Base-by-base conservation (phyloP, 2,113 vertebrate genomes). In the Reinhardtius hippoglossoides region DNA sequence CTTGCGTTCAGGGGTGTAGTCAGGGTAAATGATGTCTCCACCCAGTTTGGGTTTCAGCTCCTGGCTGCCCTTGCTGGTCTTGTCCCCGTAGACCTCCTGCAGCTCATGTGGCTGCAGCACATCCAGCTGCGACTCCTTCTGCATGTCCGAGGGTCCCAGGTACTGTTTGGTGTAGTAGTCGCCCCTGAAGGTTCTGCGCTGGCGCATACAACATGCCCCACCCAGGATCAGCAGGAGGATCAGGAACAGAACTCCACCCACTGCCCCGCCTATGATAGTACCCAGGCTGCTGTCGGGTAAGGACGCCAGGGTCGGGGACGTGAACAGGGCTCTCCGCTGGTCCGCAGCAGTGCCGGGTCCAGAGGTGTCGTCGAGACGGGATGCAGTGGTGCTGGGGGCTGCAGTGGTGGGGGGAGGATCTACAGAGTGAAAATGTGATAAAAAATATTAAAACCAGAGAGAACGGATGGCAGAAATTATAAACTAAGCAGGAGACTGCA, bases 111-210 rank as follows among this genome's bases (percentile, higher is more conserved):
- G 97, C 89, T 98, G 96, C 84, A 98, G 95, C 78, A 97, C 97
- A 88, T 98, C 97, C 90, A 98, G 95, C 78, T 98, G 98, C 31
- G 97, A 96, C 88, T 99, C 97, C 93, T 98, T 99, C 67, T 99
- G 97, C 96, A 98, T 98, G 94, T 99, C 97, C 18, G 97, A 96
- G 0, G 97, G 97, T 73, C 97, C 96, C 93, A 97, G 94, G 95
- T 99, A 99, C 94, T 97, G 98, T 89, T 99, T 99, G 90, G 98
- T 98, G 94, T 98, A 99, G 93, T 99, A 99, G 94, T 99, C 97
- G 27, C 98, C 98, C 44, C 97, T 94, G 91, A 99, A 99, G 79
- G 97, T 99, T 86, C 97, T 92, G 71, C 97, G 96, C 92, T 95
- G 95, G 84, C 95, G 96, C 94, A 97, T 96, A 93, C 90, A 98